These are phyloP conservation scores for Hystrix brachyura DNA, from an alignment of 2,113 vertebrate genomes.

Conservation along the genomic window DNA sequence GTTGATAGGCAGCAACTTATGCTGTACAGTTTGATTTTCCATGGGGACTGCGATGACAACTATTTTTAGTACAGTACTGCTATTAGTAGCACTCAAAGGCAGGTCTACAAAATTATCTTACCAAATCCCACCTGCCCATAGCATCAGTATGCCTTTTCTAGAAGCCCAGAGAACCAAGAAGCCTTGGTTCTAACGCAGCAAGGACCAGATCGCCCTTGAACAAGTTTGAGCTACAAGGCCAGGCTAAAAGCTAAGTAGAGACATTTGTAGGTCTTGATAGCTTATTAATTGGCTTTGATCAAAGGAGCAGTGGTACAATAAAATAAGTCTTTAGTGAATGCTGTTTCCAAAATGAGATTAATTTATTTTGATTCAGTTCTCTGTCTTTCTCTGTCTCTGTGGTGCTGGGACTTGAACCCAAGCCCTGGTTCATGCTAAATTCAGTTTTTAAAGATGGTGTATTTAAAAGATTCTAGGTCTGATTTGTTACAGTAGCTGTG, in stretches of 20 bases:
- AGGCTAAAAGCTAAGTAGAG: background rate
- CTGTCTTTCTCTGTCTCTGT: background rate
- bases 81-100: background rate
- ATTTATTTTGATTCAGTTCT: conserved; percentile 30
- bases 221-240: background rate
- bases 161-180: background rate
- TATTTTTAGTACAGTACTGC: background rate
- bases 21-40: background rate
- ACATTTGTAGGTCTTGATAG: background rate
- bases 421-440: background rate
- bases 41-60: background rate
- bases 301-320: background rate
- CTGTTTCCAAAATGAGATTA: background rate
- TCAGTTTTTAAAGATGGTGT: background rate
- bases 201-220: background rate
- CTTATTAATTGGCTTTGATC: conserved; percentile 32
- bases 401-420: no score
- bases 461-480: background rate
- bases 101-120: background rate
- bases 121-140: background rate
- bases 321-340: background rate
- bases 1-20: background rate
- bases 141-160: background rate
- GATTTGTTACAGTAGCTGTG: background rate
- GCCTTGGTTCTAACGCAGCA: background rate